A percentile compares a stretch with the other conserved stretches of the same genome.
These are phyloP conservation scores for Protobothrops mucrosquamatus DNA, from an alignment of 2,113 vertebrate genomes.

Conservation along the genomic window DNA sequence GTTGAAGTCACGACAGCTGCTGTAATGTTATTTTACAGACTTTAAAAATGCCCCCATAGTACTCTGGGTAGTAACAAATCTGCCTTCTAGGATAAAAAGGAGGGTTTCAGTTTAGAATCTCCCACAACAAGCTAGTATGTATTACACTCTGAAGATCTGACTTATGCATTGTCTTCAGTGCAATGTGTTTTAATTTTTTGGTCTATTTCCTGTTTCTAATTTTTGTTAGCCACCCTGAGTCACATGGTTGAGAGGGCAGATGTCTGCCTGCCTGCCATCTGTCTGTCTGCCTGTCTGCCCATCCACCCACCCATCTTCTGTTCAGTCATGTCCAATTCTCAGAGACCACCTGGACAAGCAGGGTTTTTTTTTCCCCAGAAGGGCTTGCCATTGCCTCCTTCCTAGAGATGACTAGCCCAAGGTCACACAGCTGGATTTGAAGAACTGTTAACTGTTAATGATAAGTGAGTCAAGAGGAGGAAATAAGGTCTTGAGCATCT, in stretches of 20 bases:
- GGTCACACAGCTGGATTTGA: background rate
- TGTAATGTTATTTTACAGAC: background rate
- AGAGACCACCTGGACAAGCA: background rate
- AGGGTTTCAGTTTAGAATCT: background rate
- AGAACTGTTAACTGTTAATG: background rate
- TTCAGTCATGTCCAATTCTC: background rate
- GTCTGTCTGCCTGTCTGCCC: background rate
- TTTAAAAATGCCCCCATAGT: background rate
- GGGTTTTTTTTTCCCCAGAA: background rate
- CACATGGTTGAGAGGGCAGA: background rate
- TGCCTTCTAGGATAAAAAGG: background rate
- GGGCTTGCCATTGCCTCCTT: background rate
- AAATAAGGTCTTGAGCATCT: background rate
- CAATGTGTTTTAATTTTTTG: background rate
- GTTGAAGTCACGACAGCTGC: background rate
- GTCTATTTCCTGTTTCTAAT: background rate
- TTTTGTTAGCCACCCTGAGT: background rate
- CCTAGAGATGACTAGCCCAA: background rate
- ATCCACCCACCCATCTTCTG: too few species aligned
- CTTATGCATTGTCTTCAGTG: background rate
- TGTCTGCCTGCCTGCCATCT: background rate
- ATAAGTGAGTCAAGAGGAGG: conserved; percentile 7
- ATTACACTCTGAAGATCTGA: background rate
- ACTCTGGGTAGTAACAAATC: background rate
- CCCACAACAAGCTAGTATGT: background rate